A percentile compares a stretch with the other conserved stretches of the same genome.
Conservation (phyloP, 2,797 vertebrate genomes). For the Potorous gilbertii region DNA sequence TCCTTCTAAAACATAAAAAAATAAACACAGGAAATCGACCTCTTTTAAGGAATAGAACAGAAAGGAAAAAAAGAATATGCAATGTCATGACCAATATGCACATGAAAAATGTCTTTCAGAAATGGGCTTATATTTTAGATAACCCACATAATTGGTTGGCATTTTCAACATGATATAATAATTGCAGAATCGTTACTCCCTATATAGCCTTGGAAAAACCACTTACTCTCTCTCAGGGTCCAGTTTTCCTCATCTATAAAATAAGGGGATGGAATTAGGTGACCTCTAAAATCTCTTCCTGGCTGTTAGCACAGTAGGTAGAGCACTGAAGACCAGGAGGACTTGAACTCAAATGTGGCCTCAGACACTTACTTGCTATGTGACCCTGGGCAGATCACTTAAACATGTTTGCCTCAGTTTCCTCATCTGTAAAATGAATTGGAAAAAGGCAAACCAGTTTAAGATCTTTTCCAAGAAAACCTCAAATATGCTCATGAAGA, state of each 20-base stretch:
- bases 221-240: neutral
- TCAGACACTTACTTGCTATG: neutral
- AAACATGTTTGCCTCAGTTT: neutral
- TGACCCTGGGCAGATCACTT: neutral
- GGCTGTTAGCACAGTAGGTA: neutral
- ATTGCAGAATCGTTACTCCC: neutral
- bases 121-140: neutral
- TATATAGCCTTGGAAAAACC: neutral
- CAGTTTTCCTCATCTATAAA: neutral
- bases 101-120: neutral
- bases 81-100: neutral
- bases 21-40: neutral
- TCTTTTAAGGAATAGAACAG: neutral
- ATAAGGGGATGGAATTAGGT: neutral
- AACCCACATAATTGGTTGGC: neutral
- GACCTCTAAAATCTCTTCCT: neutral
- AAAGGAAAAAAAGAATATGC: neutral
- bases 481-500: neutral
- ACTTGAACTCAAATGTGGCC: too few relatives aligned
- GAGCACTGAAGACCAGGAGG: too few relatives aligned
- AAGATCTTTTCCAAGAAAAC: neutral
- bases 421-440: neutral
- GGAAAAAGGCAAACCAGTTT: neutral
- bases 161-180: neutral
- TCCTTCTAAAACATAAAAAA: conserved; percentile 14